These are phyloP conservation scores for Arothron firmamentum DNA, from an alignment of 2,113 vertebrate species.

Conservation along the genomic window DNA sequence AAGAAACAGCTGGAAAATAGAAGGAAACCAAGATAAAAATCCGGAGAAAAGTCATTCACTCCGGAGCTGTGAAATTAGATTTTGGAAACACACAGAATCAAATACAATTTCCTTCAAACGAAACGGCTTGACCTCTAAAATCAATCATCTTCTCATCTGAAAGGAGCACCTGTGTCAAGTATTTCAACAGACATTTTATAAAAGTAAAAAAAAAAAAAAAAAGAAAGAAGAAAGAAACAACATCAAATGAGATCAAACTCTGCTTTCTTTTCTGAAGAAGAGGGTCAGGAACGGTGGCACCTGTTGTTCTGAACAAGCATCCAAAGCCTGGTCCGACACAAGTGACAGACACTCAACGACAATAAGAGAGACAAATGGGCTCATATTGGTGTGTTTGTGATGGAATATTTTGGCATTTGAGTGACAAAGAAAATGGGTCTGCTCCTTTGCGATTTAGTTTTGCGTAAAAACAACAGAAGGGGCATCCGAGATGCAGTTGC, in stretches of 20 bases:
- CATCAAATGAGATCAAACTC: not conserved
- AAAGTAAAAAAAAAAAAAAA: not conserved
- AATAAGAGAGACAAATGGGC: no score
- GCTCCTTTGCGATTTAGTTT: no score
- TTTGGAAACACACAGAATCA: no score
- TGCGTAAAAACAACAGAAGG: not conserved
- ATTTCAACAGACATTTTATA: not conserved
- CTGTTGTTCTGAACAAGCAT: conserved; percentile 29
- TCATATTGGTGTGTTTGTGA: not conserved
- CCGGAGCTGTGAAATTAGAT: no score
- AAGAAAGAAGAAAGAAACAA: not conserved
- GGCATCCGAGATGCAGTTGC: conserved; percentile 18
- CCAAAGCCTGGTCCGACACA: no score
- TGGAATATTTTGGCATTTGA: not conserved
- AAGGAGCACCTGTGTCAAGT: not conserved
- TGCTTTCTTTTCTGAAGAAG: not conserved
- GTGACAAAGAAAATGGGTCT: not conserved
- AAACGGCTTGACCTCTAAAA: no score
- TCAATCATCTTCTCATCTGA: not conserved
- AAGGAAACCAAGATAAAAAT: not conserved
- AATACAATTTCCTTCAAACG: no score
- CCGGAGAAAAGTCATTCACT: no score
- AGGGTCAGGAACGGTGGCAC: conserved; percentile 13
- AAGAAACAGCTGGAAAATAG: not conserved
- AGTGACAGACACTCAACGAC: no score